Base-by-base conservation (phyloP, 2,113 vertebrate species). In the Ptilonorhynchus violaceus region DNA sequence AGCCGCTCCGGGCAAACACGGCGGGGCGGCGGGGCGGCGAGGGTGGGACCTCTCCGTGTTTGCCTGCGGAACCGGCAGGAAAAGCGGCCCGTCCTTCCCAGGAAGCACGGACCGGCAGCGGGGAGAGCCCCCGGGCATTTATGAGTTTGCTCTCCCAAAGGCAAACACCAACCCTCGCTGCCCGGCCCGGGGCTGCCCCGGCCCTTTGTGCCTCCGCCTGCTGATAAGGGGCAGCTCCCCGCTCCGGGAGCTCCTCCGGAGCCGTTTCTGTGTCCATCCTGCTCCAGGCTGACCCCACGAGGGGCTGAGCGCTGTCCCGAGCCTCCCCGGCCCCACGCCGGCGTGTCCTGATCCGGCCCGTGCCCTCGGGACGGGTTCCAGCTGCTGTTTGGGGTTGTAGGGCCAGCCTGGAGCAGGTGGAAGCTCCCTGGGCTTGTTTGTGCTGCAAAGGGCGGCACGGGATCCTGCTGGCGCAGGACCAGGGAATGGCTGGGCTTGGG, bases 71-170 rank as follows among this genome's bases (percentile, higher is more conserved):
- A 82, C 79, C 50, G 17, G 64, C 89, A 85, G 86, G 90, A 85
- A 70, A 92, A 50, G 37, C 86, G 82, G 83, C 95, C 83, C 44
- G 89, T 60, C 49, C 9, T 83, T 55, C 82, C 92, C 93, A 81
- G 89, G 89, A 96, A 97, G 90, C 77, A 93, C 97, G 69, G 95
- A 20, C 77, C 23, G 93, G 95, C 89, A 97, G 91, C 75, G 11
- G 4, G 52, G 92, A 85, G 56, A 94, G 83, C 55, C 27, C 33
- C 11, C 2, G 72, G 47, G 94, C 94, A 97, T 98, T 98, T 98
- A 96, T 92, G 95, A 94, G 96, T 98, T 98, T 98, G 97, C 96
- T 96, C 88, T 98, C 63, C 28, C 88, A 53, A 97, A 89, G 4
- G 93, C 94, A 98, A 98, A 98, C 49, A 98, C 91, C 72, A 92